These are phyloP conservation scores for Achatina immaculata DNA, from an alignment of 1,140 invertebrate species.

Conservation along the genomic window DNA sequence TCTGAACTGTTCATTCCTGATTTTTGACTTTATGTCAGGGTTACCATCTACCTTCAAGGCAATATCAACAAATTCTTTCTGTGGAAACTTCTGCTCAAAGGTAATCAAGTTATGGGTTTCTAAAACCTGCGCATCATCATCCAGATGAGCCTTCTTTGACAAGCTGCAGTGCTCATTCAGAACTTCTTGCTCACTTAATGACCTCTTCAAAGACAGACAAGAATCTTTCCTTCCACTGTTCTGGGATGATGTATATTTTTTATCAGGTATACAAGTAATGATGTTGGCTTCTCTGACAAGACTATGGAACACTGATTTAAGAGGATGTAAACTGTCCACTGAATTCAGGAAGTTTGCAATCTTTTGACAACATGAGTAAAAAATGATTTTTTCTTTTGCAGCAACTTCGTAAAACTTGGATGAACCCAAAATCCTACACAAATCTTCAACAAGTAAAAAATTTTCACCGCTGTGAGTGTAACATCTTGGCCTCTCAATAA, in stretches of 20 bases:
- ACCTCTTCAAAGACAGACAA: conserved; percentile 4
- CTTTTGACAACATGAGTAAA: conserved; percentile 18
- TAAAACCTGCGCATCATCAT: not conserved
- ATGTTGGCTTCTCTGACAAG: conserved; percentile 28
- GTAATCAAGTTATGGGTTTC: not conserved
- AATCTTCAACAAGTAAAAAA: conserved; percentile 26
- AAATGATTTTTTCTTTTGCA: conserved; percentile 12
- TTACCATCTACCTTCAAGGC: no score
- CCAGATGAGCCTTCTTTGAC: not conserved
- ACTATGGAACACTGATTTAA: not conserved
- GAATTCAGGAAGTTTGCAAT: conserved; percentile 11
- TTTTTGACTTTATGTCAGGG: no score
- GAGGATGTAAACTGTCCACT: not conserved
- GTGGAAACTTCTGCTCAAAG: not conserved
- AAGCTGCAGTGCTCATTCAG: not conserved
- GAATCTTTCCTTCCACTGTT: no score
- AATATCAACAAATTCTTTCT: no score
- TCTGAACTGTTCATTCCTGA: no score
- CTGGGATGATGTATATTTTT: no score
- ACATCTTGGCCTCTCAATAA: conserved; percentile 8
- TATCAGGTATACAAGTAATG: no score
- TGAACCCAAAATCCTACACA: not conserved
- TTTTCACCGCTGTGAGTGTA: conserved; percentile 20
- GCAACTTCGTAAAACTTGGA: not conserved
- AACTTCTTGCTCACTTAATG: conserved; percentile 14